Percentiles rank a stretch among this genome's conserved stretches.
Conservation (phyloP, 2,797 vertebrate species). For the Falco biarmicus region DNA sequence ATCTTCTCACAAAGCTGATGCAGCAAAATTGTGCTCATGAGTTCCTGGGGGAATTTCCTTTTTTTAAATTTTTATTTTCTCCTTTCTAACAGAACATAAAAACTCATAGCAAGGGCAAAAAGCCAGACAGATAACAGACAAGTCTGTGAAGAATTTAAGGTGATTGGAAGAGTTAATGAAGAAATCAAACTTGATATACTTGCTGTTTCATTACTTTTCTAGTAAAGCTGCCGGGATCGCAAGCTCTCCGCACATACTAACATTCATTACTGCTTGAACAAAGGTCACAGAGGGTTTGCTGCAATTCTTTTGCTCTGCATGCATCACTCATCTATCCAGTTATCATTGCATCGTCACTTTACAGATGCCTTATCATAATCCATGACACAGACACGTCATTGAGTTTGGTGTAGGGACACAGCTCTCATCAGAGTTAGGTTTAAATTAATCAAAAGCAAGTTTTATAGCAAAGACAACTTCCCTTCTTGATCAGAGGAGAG, state of each 20-base stretch:
- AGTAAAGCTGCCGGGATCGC: not conserved
- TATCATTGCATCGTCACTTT: not conserved
- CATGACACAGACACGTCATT: fast-evolving
- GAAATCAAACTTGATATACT: not conserved
- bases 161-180: not conserved
- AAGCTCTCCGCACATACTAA: not conserved
- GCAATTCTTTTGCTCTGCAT: not conserved
- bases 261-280: fast-evolving
- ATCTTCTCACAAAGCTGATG: not conserved
- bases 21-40: not conserved
- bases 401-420: not conserved
- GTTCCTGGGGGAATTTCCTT: not conserved
- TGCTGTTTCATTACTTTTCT: not conserved
- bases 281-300: not conserved
- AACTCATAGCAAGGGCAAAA: not conserved
- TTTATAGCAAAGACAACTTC: not conserved
- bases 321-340: not conserved
- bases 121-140: not conserved
- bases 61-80: not conserved
- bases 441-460: not conserved
- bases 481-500: not conserved
- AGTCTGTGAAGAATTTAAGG: not conserved
- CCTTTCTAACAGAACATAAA: not conserved
- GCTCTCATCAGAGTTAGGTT: not conserved
- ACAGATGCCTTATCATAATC: not conserved